Percentiles rank a stretch among this genome's conserved stretches.
phyloP scores from a whole-genome alignment of 2,888 invertebrate species.

The Subacronicta megacephala region DNA sequence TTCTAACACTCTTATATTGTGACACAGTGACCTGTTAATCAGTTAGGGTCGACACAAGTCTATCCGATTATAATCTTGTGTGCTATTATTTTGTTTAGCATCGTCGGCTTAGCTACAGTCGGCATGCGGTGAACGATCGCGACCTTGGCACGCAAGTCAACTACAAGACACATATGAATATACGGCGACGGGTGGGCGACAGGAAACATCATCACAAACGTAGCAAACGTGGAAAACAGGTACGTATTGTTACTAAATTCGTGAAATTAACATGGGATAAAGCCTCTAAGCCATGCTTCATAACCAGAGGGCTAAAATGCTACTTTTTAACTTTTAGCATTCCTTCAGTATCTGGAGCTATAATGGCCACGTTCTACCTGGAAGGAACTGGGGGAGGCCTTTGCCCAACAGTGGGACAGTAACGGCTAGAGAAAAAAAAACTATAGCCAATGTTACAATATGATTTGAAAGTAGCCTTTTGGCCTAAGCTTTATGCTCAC shows the following conservation, averaged over 20 bases:
- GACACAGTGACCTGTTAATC: background rate
- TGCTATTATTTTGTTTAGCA: conserved; percentile 90
- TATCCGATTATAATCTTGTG: background rate
- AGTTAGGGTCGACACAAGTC: background rate
- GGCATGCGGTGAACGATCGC: conserved; percentile 96
- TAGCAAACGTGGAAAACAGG: conserved; percentile 95
- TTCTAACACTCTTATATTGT: background rate
- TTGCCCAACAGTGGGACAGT: too few relatives aligned
- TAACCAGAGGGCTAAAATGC: too few relatives aligned
- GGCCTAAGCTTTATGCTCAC: too few relatives aligned
- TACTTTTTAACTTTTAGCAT: too few relatives aligned
- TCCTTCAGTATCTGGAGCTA: too few relatives aligned
- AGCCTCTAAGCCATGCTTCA: too few relatives aligned
- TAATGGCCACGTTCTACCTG: too few relatives aligned
- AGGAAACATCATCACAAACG: conserved; percentile 95
- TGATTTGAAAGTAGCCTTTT: too few relatives aligned
- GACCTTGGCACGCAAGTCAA: conserved; percentile 96
- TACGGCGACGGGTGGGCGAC: conserved; percentile 95
- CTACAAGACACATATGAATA: conserved; percentile 97
- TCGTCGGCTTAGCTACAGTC: conserved; percentile 96
- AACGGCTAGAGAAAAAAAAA: too few relatives aligned
- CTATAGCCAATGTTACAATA: too few relatives aligned
- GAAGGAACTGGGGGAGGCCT: too few relatives aligned
- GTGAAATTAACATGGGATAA: too few relatives aligned
- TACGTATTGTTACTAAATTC: conserved; percentile 67